Evolutionary conservation across 92 coral and sea anemone species (phyloP).

Genomic region (Epizoanthus ramosus): DNA sequence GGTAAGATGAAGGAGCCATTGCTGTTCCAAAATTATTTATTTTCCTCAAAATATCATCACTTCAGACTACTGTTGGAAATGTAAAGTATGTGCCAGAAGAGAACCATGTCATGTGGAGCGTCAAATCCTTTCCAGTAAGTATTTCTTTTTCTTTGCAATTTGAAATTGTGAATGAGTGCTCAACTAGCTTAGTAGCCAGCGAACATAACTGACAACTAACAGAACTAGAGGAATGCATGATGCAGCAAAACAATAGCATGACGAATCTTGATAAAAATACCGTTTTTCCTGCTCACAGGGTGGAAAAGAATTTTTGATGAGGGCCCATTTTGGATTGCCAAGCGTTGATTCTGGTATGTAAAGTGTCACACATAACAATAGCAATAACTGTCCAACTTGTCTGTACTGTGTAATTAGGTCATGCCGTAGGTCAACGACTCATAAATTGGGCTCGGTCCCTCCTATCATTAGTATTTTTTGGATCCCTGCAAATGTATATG

Average conservation of each 20-base stretch:
- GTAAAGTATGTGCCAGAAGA: slow-evolving; percentile 95
- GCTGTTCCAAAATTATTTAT: background rate
- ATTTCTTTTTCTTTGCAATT: background rate
- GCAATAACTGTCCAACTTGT: background rate
- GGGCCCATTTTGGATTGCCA: slow-evolving; percentile 97
- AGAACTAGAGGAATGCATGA: too few relatives aligned
- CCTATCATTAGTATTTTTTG: too few relatives aligned
- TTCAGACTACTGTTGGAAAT: slow-evolving; percentile 90
- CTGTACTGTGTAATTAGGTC: too few relatives aligned
- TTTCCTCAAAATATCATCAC: background rate
- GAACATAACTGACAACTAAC: background rate
- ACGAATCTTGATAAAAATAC: background rate
- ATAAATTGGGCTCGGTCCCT: too few relatives aligned
- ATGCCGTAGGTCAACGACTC: too few relatives aligned
- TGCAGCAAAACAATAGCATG: background rate
- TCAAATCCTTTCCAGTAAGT: slow-evolving; percentile 99
- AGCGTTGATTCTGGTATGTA: slow-evolving; percentile 95
- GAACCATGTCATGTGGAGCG: slow-evolving; percentile 89
- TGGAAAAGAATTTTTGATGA: slow-evolving; percentile 93
- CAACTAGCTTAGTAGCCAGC: too few relatives aligned
- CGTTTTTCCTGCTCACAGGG: slow-evolving; percentile 61
- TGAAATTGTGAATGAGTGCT: background rate
- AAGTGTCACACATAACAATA: background rate
- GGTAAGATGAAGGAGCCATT: too few relatives aligned
- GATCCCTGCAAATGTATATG: too few relatives aligned